A percentile compares a stretch with the other conserved stretches of the same genome.
These are phyloP conservation scores for Macropis europaea DNA, from an alignment of 2,888 invertebrate genomes.

Conservation along the genomic window DNA sequence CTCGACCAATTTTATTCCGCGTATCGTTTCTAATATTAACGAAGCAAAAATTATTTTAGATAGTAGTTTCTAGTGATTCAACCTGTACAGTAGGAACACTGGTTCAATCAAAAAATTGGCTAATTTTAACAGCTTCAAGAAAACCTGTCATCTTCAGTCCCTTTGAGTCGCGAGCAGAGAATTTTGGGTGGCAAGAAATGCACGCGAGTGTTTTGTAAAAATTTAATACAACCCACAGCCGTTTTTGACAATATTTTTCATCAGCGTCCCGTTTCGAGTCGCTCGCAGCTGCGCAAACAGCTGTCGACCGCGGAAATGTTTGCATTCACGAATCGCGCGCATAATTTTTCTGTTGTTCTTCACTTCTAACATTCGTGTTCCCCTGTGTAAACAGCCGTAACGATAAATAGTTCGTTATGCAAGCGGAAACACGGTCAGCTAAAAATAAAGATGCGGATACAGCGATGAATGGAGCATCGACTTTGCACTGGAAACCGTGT, in stretches of 20 bases:
- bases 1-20: too few species aligned
- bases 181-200: too few species aligned
- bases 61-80: too few species aligned
- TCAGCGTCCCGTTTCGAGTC: background rate
- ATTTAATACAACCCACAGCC: too few species aligned
- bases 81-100: too few species aligned
- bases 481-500: background rate
- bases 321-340: background rate
- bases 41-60: too few species aligned
- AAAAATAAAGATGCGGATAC: background rate
- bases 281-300: background rate
- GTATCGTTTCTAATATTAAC: too few species aligned
- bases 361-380: background rate
- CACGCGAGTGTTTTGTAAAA: too few species aligned
- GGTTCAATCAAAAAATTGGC: too few species aligned
- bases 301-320: background rate
- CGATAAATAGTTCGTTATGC: conserved; percentile 16
- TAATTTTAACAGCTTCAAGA: too few species aligned
- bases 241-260: background rate
- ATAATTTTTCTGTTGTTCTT: background rate
- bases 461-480: conserved; percentile 4
- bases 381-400: background rate
- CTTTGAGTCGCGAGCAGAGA: too few species aligned
- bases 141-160: too few species aligned
- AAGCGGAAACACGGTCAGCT: conserved; percentile 18